Evolutionary conservation across 2,797 vertebrate genomes (phyloP), one percentile per base, ranked within the genome.

Genomic region (Meriones psammophilus): DNA sequence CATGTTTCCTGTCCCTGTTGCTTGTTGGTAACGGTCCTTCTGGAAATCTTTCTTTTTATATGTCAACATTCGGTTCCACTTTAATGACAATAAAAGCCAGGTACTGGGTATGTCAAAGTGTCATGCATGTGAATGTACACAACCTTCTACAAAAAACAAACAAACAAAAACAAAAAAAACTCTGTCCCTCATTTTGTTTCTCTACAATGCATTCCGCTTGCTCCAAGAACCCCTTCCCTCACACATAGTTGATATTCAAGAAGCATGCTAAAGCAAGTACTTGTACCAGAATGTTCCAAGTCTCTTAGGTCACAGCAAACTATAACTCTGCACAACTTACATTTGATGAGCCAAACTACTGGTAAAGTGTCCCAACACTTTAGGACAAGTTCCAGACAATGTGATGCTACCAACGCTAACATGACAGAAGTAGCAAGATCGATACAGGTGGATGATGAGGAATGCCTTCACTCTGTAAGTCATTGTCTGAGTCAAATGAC

Each of bases 81-180:
- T 92, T 64, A 94, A 91, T 56, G 76, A 86, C n/a, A 95, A n/a
- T 83, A 28, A 89, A 91, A 66, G 2, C 22, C 8, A 24, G 28
- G 42, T 77, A 64, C 50, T 26, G 36, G 5, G 13, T 56, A 15
- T 4, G 3, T 0, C 1, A 6, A 69, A 6, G 6, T 30, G 3
- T 33, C 71, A n/a, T 68, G 14, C 33, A 46, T 73, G 22, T 18
- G 17, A 58, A 18, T 17, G 56, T 58, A 18, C 17, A 15, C 14
- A 58, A 42, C 36, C 60, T 88, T 60, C 36, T 92, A 2, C 46
- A 33, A 33, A 64, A 50, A 50, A 8, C 10, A 50, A 50, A 50
- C 50, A 50, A 50, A 50, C 50, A 50, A 50, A 50, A 50, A 1
- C 4, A 50, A 50, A 50, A 50, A 50, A 89, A 69, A 36, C 36